A percentile compares a stretch with the other conserved stretches of the same genome.
Evolutionary conservation across 2,888 invertebrate species (phyloP).

Genomic region (Chymomyza caudatula): DNA sequence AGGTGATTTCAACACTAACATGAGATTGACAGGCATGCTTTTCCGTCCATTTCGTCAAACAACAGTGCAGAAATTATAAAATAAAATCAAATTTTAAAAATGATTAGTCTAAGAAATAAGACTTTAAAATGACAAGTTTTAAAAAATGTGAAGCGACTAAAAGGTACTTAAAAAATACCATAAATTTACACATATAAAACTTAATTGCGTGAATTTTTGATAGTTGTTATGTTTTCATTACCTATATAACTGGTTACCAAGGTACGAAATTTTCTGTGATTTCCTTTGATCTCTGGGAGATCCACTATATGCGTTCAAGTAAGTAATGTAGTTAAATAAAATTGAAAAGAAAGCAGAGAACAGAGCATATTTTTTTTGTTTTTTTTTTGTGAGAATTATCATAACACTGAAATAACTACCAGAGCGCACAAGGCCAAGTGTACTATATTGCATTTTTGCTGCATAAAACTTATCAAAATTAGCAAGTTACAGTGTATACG

Average conservation of each 20-base stretch:
- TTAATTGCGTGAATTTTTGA: neutral
- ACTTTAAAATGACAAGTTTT: too few species aligned
- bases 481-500: conserved; percentile 39
- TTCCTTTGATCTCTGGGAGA: conserved; percentile 98
- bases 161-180: conserved; percentile 12
- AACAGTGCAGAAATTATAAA: conserved; percentile 22
- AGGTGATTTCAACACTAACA: conserved; percentile 48
- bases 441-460: conserved; percentile 67
- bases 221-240: conserved; percentile 79
- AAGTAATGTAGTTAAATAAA: conserved; percentile 76
- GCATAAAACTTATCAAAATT: conserved; percentile 47
- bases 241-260: conserved; percentile 99
- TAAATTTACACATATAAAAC: neutral
- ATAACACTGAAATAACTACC: conserved; percentile 32
- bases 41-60: conserved; percentile 43
- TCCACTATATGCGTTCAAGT: conserved; percentile 85
- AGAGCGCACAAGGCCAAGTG: conserved; percentile 43
- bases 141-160: too few species aligned
- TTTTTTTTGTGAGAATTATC: conserved; percentile 44
- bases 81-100: conserved; percentile 14
- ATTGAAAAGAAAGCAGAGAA: conserved; percentile 58
- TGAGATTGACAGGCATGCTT: conserved; percentile 61
- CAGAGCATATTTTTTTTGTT: conserved; percentile 41
- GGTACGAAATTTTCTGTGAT: conserved; percentile 99
- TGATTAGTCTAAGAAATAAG: too few species aligned